Base-by-base conservation (phyloP, 2,113 vertebrate species). In the Prinia subflava region DNA sequence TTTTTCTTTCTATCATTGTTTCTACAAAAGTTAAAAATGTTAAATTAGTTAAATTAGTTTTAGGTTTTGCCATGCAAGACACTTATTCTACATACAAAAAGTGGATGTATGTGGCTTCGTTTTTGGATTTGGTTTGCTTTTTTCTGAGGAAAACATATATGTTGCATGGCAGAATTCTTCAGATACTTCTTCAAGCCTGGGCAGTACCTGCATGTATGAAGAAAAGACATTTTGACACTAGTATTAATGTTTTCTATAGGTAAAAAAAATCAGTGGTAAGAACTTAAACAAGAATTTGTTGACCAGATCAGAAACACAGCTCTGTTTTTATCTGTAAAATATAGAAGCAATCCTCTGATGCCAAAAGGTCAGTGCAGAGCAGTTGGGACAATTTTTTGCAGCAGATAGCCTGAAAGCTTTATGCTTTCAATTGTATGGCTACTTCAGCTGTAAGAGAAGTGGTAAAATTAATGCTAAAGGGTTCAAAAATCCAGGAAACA, bases 271-370 rank as follows among this genome's bases (percentile, higher is more conserved):
- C 52, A 49, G 28, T 81, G 52, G 71, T 78, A 53, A 63, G 75
- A 92, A 83, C 60, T 86, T 83, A 75, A 90, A 77, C 50, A 88
- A 78, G 79, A 47, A 60, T 96, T 92, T 96, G 42, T 93, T 92
- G 90, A 75, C 52, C 2, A 5, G 76, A 89, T 71, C 44, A 96
- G 94, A 93, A 94, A 81, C 71, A 70, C 33, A 86, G 35, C 19
- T 83, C 60, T 80, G 56, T 78, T 90, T 94, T 90, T 81, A 69
- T 90, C 94, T 92, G 75, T 73, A 75, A 89, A 93, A 89, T 71
- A 75, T 37, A 83, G 60, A 93, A 94, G 46, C 53, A 89, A 89
- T 95, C 35, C 57, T 91, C 86, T 85, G 65, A 59, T 92, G 90
- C 73, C 94, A 90, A 91, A 85, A 93, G 79, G 94, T 96, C 86